phyloP scores from a whole-genome alignment of 2,888 invertebrate species.

The Catocala nupta region DNA sequence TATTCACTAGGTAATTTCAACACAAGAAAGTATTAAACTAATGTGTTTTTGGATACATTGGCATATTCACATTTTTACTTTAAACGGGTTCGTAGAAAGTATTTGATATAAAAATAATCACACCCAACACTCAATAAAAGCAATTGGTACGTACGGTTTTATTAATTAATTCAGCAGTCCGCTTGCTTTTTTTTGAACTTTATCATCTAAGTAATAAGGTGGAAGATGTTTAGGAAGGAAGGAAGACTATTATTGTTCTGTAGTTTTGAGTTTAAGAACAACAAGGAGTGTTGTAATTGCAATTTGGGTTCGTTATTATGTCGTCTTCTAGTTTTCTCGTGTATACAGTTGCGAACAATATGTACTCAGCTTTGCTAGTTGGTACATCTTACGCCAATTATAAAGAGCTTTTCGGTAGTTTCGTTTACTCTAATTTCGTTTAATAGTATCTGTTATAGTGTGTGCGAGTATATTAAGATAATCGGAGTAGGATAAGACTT shows the following conservation, averaged over 20 bases:
- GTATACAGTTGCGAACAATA: too few relatives aligned
- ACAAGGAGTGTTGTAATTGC: constrained; percentile 10
- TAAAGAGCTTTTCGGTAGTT: too few relatives aligned
- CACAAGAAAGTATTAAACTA: too few relatives aligned
- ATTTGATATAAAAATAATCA: constrained; percentile 4
- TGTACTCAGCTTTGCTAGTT: background rate
- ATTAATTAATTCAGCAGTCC: background rate
- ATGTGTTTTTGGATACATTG: too few relatives aligned
- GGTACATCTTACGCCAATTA: background rate
- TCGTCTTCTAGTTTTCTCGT: too few relatives aligned
- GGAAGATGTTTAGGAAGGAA: background rate
- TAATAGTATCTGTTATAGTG: too few relatives aligned
- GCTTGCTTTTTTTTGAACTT: too few relatives aligned
- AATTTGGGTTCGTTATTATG: constrained; percentile 1
- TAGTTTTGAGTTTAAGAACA: constrained; percentile 7
- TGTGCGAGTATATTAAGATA: too few relatives aligned
- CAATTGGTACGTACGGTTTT: constrained; percentile 8
- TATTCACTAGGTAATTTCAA: too few relatives aligned
- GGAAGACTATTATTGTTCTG: background rate
- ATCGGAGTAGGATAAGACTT: too few relatives aligned
- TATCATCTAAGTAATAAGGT: too few relatives aligned
- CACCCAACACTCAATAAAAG: constrained; percentile 8
- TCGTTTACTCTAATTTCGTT: too few relatives aligned
- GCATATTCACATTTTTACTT: background rate
- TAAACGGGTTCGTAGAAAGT: background rate